Base-by-base conservation (phyloP, 2,797 vertebrate genomes). In the Danio albolineatus region DNA sequence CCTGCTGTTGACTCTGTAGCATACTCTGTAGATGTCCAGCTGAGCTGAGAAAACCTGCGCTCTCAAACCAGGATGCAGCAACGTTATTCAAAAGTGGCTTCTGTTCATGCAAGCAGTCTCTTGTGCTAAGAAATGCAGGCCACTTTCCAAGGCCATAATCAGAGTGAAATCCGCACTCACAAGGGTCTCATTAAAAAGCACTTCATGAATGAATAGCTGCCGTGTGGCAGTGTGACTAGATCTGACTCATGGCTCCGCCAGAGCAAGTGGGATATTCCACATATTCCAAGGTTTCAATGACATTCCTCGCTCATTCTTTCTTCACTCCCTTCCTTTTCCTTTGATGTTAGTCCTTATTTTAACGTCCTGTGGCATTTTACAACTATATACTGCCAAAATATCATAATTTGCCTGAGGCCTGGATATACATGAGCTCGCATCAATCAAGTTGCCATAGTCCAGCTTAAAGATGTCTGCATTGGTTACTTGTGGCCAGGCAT, bases 101-200 rank as follows among this genome's bases (percentile, higher is more conserved):
- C 19, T 76, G 69, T 78, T 81, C 85, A 84, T 82, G 4, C 10
- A 36, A 81, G 79, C 73, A n/a, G 78, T 85, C 53, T 77, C 28
- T 28, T 28, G 28, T 28, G 67, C 74, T 60, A 78, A 66, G 85
- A 89, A 89, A 87, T 84, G 84, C 86, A 89, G 86, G 88, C 84
- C 60, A 16, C 77, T 38, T 73, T 89, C 87, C 85, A 84, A 81
- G 80, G 80, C 88, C 87, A 83, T 89, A 87, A 89, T 92, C 88
- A 87, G 72, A 87, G 85, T 89, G 88, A 81, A 87, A 90, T 85
- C 89, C 86, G 85, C 84, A 85, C 83, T 78, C 82, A 83, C 88
- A 88, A 90, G 87, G 83, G 64, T 10, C 57, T 93, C 79, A 90
- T 92, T 93, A 91, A 85, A 90, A 88, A 81, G 83, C 65, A 81